Percentiles rank a stretch among this genome's conserved stretches.
These are phyloP conservation scores for Megalurothrips usitatus DNA, from an alignment of 2,888 invertebrate genomes.

Conservation along the genomic window DNA sequence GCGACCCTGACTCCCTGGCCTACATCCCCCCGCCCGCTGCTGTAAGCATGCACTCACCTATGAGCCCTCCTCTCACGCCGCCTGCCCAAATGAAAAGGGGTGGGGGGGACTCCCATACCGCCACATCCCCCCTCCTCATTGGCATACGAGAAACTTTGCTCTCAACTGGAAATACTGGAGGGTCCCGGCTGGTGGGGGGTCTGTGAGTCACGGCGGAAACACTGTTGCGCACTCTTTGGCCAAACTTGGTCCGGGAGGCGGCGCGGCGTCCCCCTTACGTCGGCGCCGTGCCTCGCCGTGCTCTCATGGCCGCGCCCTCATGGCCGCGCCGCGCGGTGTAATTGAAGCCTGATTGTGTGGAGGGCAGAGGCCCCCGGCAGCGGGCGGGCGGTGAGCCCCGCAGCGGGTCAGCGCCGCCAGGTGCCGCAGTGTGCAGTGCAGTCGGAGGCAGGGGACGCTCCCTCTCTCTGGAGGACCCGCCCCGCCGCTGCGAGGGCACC, in stretches of 20 bases:
- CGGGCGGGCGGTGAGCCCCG: too few relatives aligned
- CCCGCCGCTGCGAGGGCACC: too few relatives aligned
- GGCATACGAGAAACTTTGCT: conserved; percentile 22
- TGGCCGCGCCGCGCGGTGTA: not conserved
- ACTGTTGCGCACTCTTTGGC: conserved; percentile 1
- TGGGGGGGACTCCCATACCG: not conserved
- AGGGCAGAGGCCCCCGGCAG: too few relatives aligned
- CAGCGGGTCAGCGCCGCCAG: too few relatives aligned
- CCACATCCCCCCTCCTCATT: not conserved
- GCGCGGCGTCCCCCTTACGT: not conserved
- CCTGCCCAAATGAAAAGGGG: not conserved
- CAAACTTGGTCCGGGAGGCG: not conserved
- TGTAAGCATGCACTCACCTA: not conserved
- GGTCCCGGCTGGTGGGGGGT: not conserved
- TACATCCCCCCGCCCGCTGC: not conserved
- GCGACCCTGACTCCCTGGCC: conserved; percentile 14
- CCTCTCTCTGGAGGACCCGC: too few relatives aligned
- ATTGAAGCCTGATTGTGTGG: not conserved
- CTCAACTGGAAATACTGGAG: not conserved
- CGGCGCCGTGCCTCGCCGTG: not conserved
- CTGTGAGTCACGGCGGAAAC: not conserved
- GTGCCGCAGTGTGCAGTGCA: too few relatives aligned
- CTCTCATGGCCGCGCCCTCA: not conserved
- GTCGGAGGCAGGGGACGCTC: too few relatives aligned
- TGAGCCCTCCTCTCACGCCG: not conserved